Evolutionary conservation across 2,888 invertebrate genomes (phyloP), one percentile per base, ranked within the genome.

Genomic region (Pollenia griseotomentosa): DNA sequence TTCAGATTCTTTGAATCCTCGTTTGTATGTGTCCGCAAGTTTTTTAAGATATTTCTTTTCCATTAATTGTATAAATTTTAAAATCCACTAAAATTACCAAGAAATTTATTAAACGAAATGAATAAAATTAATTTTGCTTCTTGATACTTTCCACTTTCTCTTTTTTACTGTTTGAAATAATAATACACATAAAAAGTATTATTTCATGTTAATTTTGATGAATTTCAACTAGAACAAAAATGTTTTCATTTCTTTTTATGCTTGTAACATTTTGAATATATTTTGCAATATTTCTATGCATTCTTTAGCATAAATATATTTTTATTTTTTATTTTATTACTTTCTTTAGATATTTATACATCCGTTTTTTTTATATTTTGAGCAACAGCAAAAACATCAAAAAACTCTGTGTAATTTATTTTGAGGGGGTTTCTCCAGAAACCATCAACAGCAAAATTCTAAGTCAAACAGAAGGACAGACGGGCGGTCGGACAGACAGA

Each of bases 141-240:
- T 53, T 9, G 14, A 40, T 53, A n/a, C 16, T 44, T 71, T 71
- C 14, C 33, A 70, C 46, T 75, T 53, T 73, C 55, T 71, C 19
- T 33, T 5, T n/a, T 23, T 33, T 33, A 33, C 33, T 33, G 33
- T 6, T 33, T 33, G 6, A 33, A 33, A 33, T 33, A n/a, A 8
- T 9, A 44, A 14, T 10, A 51, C 14, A 57, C 68, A 68, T 42
- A 57, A 33, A 75, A 75, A 55, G 33, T 70, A 61, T 55, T 77
- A 77, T 83, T 83, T 55, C 68, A 77, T 77, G 61, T 71, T 77
- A 77, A 83, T 83, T 83, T 71, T 55, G 66, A 75, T 23, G 75
- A 83, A 68, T 61, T 75, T 57, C 55, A 59, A 48, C 55, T 48
- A 51, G 40, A 7, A 46, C 12, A 70, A 5, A 51, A 51, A 44